Conservation (phyloP, 92 coral and sea anemone species). For the Epizoanthus illoricatus region DNA sequence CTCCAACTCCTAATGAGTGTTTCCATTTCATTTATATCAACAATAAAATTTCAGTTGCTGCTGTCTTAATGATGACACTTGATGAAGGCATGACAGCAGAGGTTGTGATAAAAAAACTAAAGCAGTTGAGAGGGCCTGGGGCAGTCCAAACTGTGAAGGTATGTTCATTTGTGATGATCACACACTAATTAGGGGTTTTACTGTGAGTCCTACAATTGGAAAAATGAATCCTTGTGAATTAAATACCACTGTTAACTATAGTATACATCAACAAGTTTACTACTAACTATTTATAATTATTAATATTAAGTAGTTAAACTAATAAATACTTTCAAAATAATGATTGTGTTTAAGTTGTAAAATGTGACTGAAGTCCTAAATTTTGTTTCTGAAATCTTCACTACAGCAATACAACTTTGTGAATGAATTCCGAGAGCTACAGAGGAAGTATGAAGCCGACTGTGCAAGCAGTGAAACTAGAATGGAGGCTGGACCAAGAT, state of each 20-base stretch:
- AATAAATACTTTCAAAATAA: too few relatives aligned
- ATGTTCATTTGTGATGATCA: not conserved
- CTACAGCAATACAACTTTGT: conserved; percentile 84
- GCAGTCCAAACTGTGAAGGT: conserved; percentile 84
- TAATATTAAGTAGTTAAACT: too few relatives aligned
- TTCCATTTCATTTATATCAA: too few relatives aligned
- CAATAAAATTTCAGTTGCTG: conserved; percentile 47
- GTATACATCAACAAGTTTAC: not conserved
- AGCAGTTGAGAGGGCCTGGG: conserved; percentile 70
- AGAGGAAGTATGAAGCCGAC: conserved; percentile 26
- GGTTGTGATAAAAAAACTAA: conserved; percentile 58
- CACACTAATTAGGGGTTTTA: too few relatives aligned
- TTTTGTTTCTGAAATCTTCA: conserved; percentile 6
- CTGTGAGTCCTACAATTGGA: too few relatives aligned
- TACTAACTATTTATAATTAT: not conserved
- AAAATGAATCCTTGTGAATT: too few relatives aligned
- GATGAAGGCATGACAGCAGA: conserved; percentile 61
- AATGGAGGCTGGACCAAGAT: conserved; percentile 43
- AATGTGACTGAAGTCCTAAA: not conserved
- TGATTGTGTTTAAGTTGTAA: too few relatives aligned
- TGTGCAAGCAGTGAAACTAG: not conserved
- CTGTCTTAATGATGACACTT: conserved; percentile 56
- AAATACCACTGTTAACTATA: too few relatives aligned
- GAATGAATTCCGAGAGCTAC: conserved; percentile 61
- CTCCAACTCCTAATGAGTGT: too few relatives aligned